Conservation (phyloP, 2,888 invertebrate species). For the Drepana falcataria region DNA sequence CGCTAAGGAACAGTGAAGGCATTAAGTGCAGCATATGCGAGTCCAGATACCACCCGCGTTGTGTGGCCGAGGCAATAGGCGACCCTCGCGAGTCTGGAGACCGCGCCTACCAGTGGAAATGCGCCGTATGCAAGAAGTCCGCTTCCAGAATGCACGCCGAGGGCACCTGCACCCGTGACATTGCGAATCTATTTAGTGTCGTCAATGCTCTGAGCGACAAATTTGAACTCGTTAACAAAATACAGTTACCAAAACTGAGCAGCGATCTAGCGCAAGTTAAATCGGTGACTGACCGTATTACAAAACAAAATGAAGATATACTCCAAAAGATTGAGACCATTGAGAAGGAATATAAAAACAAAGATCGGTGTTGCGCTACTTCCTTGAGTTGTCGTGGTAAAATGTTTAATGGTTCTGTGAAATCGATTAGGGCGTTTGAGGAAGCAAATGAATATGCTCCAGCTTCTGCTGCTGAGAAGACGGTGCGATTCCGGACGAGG, state of each 20-base stretch:
- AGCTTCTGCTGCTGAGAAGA: constrained; percentile 29
- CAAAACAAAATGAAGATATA: constrained; percentile 51
- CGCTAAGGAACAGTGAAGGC: constrained; percentile 34
- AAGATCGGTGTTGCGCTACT: constrained; percentile 8
- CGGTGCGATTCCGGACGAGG: constrained; percentile 33
- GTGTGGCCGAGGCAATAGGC: constrained; percentile 23
- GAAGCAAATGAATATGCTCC: constrained; percentile 21
- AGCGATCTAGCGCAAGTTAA: constrained; percentile 48
- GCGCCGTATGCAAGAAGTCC: constrained; percentile 44
- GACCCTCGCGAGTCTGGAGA: constrained; percentile 38
- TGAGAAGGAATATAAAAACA: constrained; percentile 23
- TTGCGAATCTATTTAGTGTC: constrained; percentile 24
- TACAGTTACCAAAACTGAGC: constrained; percentile 56
- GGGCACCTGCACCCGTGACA: constrained; percentile 19
- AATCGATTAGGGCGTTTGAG: constrained; percentile 15
- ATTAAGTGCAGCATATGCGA: constrained; percentile 41
- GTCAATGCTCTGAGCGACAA: constrained; percentile 46
- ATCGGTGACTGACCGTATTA: constrained; percentile 39
- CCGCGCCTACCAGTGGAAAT: constrained; percentile 46
- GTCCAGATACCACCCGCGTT: constrained; percentile 34
- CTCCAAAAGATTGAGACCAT: constrained; percentile 38
- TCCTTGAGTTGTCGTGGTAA: constrained; percentile 30
- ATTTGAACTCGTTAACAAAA: constrained; percentile 57
- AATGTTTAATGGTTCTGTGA: constrained; percentile 25
- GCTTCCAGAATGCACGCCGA: constrained; percentile 18